Evolutionary conservation across 1,140 invertebrate genomes (phyloP).

Genomic region (Brachionus koreanus): DNA sequence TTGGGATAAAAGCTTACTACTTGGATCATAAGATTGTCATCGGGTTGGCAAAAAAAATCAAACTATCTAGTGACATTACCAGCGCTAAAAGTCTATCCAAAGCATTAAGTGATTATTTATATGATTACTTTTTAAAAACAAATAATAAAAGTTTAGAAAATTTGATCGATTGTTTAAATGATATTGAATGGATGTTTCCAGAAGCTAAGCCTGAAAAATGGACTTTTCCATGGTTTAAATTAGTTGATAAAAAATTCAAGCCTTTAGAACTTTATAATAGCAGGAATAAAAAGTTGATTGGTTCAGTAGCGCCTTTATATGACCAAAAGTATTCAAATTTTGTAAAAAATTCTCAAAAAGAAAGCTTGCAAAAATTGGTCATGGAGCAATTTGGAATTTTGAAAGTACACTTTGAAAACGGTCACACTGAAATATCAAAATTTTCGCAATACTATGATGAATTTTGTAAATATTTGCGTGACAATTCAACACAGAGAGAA

Average conservation of each 20-base stretch:
- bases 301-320: background rate
- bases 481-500: background rate
- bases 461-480: background rate
- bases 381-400: background rate
- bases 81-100: background rate
- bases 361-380: background rate
- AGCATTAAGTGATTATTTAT: background rate
- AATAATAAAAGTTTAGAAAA: background rate
- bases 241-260: background rate
- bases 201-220: background rate
- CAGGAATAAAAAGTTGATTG: background rate
- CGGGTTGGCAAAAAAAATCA: background rate
- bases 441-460: background rate
- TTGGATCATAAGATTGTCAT: background rate
- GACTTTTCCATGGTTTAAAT: background rate
- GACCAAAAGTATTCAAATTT: background rate
- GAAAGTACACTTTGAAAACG: background rate
- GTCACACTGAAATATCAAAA: background rate
- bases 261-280: background rate
- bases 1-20: background rate
- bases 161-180: background rate
- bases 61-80: background rate
- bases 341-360: background rate
- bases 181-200: conserved; percentile 1
- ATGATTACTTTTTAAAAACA: background rate